Percentiles rank a stretch among this genome's conserved stretches.
These are phyloP conservation scores for Thymallus thymallus DNA, from an alignment of 2,113 vertebrate species.

Conservation along the genomic window DNA sequence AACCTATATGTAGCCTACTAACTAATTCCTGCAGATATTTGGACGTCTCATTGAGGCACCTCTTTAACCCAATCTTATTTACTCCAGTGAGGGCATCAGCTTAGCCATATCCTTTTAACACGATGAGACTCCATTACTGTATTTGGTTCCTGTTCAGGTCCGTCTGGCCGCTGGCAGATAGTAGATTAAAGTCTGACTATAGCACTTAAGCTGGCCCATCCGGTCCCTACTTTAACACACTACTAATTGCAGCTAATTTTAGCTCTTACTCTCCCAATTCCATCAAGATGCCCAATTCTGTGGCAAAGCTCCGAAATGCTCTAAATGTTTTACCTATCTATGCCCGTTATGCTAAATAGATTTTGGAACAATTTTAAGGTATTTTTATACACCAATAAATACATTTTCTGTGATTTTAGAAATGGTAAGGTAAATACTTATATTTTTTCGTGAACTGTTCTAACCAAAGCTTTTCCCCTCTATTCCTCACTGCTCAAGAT, in stretches of 20 bases:
- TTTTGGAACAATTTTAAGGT: too few species aligned
- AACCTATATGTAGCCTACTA: not conserved
- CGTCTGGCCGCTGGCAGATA: constrained; percentile 42
- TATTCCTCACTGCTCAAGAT: not conserved
- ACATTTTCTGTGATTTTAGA: too few species aligned
- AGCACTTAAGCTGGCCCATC: constrained; percentile 27
- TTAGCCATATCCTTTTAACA: constrained; percentile 29
- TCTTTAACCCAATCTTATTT: not conserved
- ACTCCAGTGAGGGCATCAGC: constrained; percentile 5
- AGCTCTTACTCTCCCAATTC: constrained; percentile 31
- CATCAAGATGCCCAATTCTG: constrained; percentile 33
- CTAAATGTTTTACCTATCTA: not conserved
- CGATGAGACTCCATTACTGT: constrained; percentile 20
- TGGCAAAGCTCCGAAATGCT: constrained; percentile 26
- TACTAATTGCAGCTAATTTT: constrained; percentile 63
- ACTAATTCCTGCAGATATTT: not conserved
- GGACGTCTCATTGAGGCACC: not conserved
- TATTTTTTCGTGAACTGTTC: too few species aligned
- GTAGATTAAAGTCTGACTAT: constrained; percentile 33
- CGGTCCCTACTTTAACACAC: constrained; percentile 32
- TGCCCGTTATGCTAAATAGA: too few species aligned
- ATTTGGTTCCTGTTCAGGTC: constrained; percentile 19
- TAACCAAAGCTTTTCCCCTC: not conserved
- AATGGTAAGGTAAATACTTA: too few species aligned
- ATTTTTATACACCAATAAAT: too few species aligned